Evolutionary conservation across 2,113 vertebrate genomes (phyloP), one percentile per base, ranked within the genome.

Genomic region (Microcebus jonahi): DNA sequence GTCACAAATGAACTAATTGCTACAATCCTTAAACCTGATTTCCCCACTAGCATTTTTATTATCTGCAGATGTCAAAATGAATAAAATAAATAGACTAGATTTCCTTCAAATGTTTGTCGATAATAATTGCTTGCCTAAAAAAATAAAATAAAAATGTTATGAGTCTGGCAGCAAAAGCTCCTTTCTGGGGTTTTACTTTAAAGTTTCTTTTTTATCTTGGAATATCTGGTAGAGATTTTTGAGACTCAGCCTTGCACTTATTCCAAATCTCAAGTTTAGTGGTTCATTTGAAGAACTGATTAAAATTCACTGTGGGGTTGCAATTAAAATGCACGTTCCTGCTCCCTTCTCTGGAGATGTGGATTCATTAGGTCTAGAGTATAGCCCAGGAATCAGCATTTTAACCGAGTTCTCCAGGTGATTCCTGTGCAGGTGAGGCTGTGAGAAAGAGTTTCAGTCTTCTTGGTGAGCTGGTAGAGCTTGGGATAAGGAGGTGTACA

Each of bases 1-100:
- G 82, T 77, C 73, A 93, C 82, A 91, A 97, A 98, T 97, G 67
- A 94, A 91, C 84, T 94, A 97, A 97, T 94, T 89, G 85, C 96
- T 76, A 48, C 77, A 88, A 59, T 93, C 68, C 81, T 94, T 96
- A 97, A 96, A 85, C 45, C 88, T 45, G 48, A 82, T 91, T 92
- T 86, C 9, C 34, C 73, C 34, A 88, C 55, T 55, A 95, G 86
- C 92, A 96, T 95, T 63, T 63, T 95, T 73, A 91, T 97, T 95
- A 93, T 93, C 65, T 92, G 89, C 75, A 63, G 39, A 89, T 91
- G 79, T 95, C 95, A 95, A 92, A 97, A 95, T 88, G 96, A 93
- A 55, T 90, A 70, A 96, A 95, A 96, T 81, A 96, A 97, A 86
- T 93, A 81, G 27, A 63, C 39, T 84, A 31, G n/a, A 81, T 87